These are phyloP conservation scores for Heptranchias perlo DNA, from an alignment of 2,113 vertebrate species.

Conservation along the genomic window DNA sequence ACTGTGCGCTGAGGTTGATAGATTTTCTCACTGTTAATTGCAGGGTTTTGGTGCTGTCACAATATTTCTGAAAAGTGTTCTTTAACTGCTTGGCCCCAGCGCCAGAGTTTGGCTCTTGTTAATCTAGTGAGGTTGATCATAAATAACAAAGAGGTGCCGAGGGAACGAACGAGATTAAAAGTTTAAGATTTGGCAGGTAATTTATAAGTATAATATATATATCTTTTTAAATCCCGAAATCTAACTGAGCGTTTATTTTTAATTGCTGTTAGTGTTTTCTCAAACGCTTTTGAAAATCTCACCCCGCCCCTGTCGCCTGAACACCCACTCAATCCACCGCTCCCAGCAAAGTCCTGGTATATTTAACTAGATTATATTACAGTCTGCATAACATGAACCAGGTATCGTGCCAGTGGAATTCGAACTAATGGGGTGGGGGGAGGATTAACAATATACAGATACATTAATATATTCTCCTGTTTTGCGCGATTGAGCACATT, in stretches of 20 bases:
- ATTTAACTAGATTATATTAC: background rate
- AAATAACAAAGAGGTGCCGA: background rate
- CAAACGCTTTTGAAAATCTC: background rate
- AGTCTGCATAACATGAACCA: background rate
- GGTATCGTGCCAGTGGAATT: background rate
- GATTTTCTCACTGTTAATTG: background rate
- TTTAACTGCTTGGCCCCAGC: background rate
- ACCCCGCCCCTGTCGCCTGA: background rate
- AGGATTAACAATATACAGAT: background rate
- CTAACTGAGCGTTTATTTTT: background rate
- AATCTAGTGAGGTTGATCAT: background rate
- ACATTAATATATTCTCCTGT: background rate
- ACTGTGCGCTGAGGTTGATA: background rate
- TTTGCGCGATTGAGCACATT: background rate
- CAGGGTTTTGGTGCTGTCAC: background rate
- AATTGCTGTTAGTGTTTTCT: background rate
- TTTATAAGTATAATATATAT: background rate
- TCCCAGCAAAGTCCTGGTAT: background rate
- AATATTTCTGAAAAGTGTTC: background rate
- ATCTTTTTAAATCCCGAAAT: background rate
- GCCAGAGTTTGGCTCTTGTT: background rate
- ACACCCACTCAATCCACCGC: background rate
- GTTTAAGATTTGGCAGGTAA: background rate
- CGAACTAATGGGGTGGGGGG: background rate
- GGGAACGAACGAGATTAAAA: background rate